Evolutionary conservation across 2,888 invertebrate genomes (phyloP), one percentile per base, ranked within the genome.

Genomic region (Falcaria lacertinaria): DNA sequence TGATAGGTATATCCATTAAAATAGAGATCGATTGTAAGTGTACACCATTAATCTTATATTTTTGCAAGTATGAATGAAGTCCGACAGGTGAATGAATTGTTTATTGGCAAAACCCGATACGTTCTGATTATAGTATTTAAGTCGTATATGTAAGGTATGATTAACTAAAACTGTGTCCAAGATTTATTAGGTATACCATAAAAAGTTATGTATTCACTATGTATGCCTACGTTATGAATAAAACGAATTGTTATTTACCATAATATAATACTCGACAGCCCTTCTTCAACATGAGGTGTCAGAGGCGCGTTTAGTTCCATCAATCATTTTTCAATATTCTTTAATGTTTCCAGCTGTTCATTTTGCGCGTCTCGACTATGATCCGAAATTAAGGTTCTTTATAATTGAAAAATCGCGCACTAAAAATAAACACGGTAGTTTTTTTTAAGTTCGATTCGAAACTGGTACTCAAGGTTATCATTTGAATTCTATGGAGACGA

Each of bases 351-450:
- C 52, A 54, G 54, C 46, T 52, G 48, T 49, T 55, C 48, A 50
- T 49, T 52, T 50, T 41, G 32, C 39, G 2, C 2, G 17, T 35
- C 35, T 35, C 19, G 4, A 13, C 37, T 25, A 37, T 37, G 22
- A 37, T 37, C 14, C 22, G 15, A 37, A 22, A 37, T 37, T 37
- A 37, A 37, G 15, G 25, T 25, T 40, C 39, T 41, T 35, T 54
- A 54, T 60, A 69, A 73, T 71, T 71, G 60, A 69, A 70, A 67
- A 63, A 55, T 56, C 58, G 49, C 57, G 47, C 39, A 42, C 43
- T 48, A 60, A 60, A 64, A 65, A 67, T 59, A 60, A 58, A 64
- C 45, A 51, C 33, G 37, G 32, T 16, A 45, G 33, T 45, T 50
- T 52, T 52, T 50, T 40, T n/a, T n/a, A n/a, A n/a, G n/a, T n/a